phyloP scores from a whole-genome alignment of 2,888 invertebrate genomes.

The Cerceris rybyensis region DNA sequence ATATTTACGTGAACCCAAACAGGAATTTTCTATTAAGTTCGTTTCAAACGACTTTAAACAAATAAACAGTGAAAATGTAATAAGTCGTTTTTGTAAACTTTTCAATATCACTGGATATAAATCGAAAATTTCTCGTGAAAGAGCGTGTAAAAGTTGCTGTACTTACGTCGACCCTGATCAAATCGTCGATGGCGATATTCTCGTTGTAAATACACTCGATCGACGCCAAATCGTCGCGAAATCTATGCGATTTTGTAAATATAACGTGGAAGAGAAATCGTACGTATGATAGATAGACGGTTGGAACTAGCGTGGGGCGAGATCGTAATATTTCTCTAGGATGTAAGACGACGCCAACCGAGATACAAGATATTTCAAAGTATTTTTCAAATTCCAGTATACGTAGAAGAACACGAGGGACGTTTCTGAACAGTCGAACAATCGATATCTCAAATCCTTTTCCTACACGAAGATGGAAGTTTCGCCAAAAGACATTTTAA shows the following conservation, averaged over 20 bases:
- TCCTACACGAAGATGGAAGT: neutral
- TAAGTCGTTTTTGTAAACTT: too few relatives aligned
- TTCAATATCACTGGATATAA: neutral
- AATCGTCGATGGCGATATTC: neutral
- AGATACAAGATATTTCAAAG: constrained; percentile 67
- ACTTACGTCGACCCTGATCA: neutral
- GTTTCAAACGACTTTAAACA: too few relatives aligned
- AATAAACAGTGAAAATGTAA: too few relatives aligned
- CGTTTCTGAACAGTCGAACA: constrained; percentile 24
- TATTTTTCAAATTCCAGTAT: constrained; percentile 76
- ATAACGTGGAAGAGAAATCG: constrained; percentile 22
- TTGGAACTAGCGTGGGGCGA: constrained; percentile 17
- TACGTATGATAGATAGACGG: constrained; percentile 1
- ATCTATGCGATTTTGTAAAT: constrained; percentile 52
- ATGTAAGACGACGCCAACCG: constrained; percentile 65
- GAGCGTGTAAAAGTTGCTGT: neutral
- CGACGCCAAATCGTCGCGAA: constrained; percentile 24
- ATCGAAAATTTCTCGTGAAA: neutral
- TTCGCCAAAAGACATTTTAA: neutral
- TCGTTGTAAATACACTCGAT: constrained; percentile 38
- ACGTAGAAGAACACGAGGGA: constrained; percentile 60
- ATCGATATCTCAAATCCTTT: neutral
- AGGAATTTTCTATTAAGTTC: too few relatives aligned
- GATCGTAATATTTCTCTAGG: constrained; percentile 57
- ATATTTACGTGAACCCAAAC: too few relatives aligned